These are phyloP conservation scores for Conops quadrifasciatus DNA, from an alignment of 2,888 invertebrate species.

Conservation along the genomic window DNA sequence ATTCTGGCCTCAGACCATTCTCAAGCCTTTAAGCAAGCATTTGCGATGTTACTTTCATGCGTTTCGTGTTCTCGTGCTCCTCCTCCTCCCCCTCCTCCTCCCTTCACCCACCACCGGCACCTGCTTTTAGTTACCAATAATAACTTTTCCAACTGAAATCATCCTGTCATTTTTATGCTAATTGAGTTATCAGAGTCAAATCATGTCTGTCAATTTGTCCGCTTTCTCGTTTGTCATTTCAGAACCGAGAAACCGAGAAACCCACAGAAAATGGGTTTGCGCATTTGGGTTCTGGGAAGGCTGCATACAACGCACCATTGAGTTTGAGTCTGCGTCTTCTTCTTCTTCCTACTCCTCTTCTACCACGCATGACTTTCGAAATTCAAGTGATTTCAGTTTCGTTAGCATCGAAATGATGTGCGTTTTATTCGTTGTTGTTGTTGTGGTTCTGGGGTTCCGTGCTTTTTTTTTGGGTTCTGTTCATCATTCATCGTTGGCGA, in stretches of 20 bases:
- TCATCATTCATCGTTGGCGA: no score
- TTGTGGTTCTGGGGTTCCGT: not conserved
- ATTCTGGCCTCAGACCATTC: no score
- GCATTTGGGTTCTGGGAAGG: not conserved
- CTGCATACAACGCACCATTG: not conserved
- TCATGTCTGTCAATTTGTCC: constrained; percentile 32
- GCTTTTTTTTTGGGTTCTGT: not conserved
- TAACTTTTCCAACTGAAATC: constrained; percentile 47
- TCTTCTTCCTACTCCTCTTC: not conserved
- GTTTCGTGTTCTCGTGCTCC: no score
- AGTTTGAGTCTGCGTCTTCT: not conserved
- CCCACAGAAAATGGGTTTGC: not conserved
- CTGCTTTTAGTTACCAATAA: no score
- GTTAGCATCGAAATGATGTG: not conserved
- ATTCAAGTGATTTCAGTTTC: not conserved
- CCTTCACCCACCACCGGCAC: no score
- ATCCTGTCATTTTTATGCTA: constrained; percentile 54
- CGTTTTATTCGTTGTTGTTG: not conserved
- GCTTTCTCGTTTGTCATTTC: constrained; percentile 35
- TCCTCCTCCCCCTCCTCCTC: no score
- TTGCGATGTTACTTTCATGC: no score
- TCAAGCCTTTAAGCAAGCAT: no score
- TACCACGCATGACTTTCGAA: constrained; percentile 14
- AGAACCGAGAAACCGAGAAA: no score
- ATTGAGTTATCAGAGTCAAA: constrained; percentile 55